These are phyloP conservation scores for Callyntrura sp. DNA, from an alignment of 2,888 invertebrate species.

Conservation along the genomic window DNA sequence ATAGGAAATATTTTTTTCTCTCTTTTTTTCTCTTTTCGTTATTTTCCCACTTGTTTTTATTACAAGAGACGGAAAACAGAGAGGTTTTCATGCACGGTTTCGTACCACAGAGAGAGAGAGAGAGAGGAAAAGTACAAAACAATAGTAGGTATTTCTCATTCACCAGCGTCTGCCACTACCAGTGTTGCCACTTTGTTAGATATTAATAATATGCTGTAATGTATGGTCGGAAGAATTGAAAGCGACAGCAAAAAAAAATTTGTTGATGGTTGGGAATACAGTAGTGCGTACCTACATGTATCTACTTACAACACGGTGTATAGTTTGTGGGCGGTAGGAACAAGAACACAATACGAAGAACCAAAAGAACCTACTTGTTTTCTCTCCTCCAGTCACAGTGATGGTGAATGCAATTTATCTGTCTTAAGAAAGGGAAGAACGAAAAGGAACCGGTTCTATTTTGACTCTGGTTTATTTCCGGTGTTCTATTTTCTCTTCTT, in stretches of 20 bases:
- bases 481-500: slow-evolving; percentile 72
- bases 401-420: slow-evolving; percentile 73
- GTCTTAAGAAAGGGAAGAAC: slow-evolving; percentile 58
- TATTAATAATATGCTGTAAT: slow-evolving; percentile 60
- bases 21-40: slow-evolving; percentile 19
- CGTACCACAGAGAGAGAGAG: background rate
- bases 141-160: slow-evolving; percentile 36
- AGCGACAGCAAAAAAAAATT: slow-evolving; percentile 42
- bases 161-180: slow-evolving; percentile 28
- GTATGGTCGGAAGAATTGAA: slow-evolving; percentile 48
- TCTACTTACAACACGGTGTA: background rate
- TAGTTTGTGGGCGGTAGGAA: slow-evolving; percentile 13
- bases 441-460: slow-evolving; percentile 72
- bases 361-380: slow-evolving; percentile 24
- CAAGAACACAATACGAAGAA: slow-evolving; percentile 40
- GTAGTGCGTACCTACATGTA: background rate
- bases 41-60: slow-evolving; percentile 52
- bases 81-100: slow-evolving; percentile 20
- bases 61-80: background rate
- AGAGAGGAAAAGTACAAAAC: slow-evolving; percentile 12
- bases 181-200: slow-evolving; percentile 53
- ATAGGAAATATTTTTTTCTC: slow-evolving; percentile 40
- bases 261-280: slow-evolving; percentile 40
- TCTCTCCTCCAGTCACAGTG: slow-evolving; percentile 31
- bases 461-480: slow-evolving; percentile 76